Evolutionary conservation across 2,888 invertebrate genomes (phyloP).

Genomic region (Melolontha melolontha): DNA sequence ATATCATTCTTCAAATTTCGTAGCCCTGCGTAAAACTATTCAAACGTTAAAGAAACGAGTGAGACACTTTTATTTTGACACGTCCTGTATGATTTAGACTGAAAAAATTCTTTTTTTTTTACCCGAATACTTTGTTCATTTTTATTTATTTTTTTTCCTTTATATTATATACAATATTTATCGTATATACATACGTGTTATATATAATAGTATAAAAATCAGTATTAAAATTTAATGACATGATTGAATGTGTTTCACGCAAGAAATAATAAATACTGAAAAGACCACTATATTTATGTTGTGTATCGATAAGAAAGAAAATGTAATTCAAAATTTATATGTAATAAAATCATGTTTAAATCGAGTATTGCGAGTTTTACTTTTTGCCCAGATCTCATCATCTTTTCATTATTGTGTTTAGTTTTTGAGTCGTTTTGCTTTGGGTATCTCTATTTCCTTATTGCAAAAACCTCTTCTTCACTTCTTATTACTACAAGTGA

Average conservation of each 20-base stretch:
- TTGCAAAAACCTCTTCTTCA: constrained; percentile 33
- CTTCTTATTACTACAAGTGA: too few relatives aligned
- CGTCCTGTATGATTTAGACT: too few relatives aligned
- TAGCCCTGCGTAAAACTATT: too few relatives aligned
- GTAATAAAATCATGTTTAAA: constrained; percentile 44
- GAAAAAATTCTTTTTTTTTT: too few relatives aligned
- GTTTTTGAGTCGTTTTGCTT: constrained; percentile 50
- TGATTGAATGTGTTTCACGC: constrained; percentile 12
- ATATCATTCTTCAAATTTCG: too few relatives aligned
- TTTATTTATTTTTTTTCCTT: constrained; percentile 8
- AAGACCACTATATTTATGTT: constrained; percentile 14
- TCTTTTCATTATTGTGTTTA: constrained; percentile 40
- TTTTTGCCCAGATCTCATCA: constrained; percentile 30
- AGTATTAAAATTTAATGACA: constrained; percentile 23
- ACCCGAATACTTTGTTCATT: constrained; percentile 7
- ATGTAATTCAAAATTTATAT: constrained; percentile 44
- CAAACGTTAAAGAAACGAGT: too few relatives aligned
- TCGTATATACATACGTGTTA: constrained; percentile 28
- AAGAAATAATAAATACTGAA: background rate
- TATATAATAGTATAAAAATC: constrained; percentile 12
- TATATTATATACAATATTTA: constrained; percentile 29
- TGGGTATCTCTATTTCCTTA: constrained; percentile 47
- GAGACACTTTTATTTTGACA: too few relatives aligned
- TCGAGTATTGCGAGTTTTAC: constrained; percentile 33
- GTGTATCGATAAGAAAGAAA: constrained; percentile 19